Conservation (phyloP, 2,113 vertebrate genomes). For the Antechinus flavipes region DNA sequence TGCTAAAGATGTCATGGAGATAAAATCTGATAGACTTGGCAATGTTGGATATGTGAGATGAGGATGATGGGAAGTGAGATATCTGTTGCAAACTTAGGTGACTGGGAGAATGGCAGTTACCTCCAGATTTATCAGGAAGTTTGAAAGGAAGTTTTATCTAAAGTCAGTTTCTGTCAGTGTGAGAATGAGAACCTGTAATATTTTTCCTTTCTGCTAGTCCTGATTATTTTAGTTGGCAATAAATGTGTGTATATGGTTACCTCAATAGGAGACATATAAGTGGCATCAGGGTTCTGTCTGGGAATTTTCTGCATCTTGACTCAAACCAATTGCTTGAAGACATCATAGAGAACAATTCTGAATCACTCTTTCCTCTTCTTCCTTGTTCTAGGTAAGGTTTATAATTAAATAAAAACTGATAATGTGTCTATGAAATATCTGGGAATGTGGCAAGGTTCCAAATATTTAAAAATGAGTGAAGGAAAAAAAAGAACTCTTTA, state of each 20-base stretch:
- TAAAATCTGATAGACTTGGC: neutral
- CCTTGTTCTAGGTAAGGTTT: slow-evolving; percentile 1
- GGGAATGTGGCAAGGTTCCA: neutral
- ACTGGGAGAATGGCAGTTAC: neutral
- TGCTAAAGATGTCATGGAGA: neutral
- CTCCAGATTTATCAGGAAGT: neutral
- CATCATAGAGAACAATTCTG: neutral
- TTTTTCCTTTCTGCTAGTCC: neutral
- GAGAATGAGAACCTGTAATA: neutral
- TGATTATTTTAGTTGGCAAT: neutral
- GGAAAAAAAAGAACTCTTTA: neutral
- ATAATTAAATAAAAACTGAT: slow-evolving; percentile 5
- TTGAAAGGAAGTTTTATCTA: neutral
- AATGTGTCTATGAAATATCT: slow-evolving; percentile 12
- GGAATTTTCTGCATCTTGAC: slow-evolving; percentile 6
- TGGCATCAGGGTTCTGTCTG: neutral
- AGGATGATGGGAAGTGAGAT: neutral
- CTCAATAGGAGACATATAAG: neutral
- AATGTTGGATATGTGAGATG: neutral
- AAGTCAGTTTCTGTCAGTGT: neutral
- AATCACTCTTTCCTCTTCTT: neutral
- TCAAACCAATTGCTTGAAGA: neutral
- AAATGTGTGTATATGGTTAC: neutral
- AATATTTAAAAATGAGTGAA: slow-evolving; percentile 2
- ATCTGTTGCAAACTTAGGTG: neutral